Conservation (phyloP, 2,113 vertebrate species). For the Triplophysa siluroides region DNA sequence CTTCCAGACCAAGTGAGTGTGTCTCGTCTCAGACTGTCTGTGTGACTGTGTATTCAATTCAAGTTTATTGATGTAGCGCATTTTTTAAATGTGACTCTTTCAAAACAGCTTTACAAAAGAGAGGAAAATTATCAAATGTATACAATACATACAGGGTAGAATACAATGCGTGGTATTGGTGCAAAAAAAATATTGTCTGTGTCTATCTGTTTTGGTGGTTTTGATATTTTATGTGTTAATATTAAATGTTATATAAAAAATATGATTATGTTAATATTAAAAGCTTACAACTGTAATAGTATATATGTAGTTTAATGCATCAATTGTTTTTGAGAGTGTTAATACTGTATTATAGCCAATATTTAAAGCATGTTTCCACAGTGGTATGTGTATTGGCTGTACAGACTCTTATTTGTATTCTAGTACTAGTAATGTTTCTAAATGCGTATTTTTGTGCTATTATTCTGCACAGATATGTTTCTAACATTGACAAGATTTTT, state of each 20-base stretch:
- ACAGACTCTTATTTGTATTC: neutral
- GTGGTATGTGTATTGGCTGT: neutral
- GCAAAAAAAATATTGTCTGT: neutral
- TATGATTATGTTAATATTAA: too few species aligned
- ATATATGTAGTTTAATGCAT: too few species aligned
- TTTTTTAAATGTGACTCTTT: too few species aligned
- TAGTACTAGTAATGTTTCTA: neutral
- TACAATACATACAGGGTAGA: too few species aligned
- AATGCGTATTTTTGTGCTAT: neutral
- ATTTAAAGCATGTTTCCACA: neutral
- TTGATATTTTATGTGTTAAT: neutral
- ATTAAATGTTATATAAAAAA: too few species aligned
- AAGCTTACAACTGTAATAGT: too few species aligned
- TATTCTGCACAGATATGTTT: conserved; percentile 83
- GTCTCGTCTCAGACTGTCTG: neutral
- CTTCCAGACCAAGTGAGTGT: conserved; percentile 95
- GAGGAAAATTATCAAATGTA: too few species aligned
- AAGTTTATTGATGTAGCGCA: too few species aligned
- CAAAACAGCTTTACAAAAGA: too few species aligned
- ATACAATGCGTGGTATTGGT: too few species aligned
- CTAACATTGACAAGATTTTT: conserved; percentile 93
- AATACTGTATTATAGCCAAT: neutral
- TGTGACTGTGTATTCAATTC: neutral
- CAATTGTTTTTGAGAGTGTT: too few species aligned
- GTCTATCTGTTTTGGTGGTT: neutral